Conservation (phyloP, 2,888 invertebrate species). For the Drosophila fulvimacula region DNA sequence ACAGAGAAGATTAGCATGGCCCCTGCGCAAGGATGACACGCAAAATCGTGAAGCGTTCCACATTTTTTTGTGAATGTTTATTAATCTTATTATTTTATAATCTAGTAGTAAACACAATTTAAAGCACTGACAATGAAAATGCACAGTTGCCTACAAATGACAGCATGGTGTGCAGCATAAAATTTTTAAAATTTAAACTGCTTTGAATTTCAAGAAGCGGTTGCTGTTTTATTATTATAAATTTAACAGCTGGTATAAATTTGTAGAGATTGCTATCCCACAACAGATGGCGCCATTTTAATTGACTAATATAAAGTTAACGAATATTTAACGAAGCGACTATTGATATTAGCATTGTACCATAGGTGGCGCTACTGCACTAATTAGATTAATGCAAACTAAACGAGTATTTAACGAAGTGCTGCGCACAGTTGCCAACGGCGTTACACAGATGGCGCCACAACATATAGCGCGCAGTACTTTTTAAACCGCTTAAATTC, state of each 20-base stretch:
- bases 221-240: background rate
- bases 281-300: background rate
- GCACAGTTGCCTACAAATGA: background rate
- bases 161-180: background rate
- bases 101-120: too few relatives aligned
- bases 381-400: background rate
- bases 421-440: background rate
- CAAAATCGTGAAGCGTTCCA: conserved; percentile 50
- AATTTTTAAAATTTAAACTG: background rate
- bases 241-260: too few relatives aligned
- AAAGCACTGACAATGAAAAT: too few relatives aligned
- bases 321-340: background rate
- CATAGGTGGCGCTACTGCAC: background rate
- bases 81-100: too few relatives aligned
- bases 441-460: conserved; percentile 24
- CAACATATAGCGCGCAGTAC: background rate
- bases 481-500: conserved; percentile 1
- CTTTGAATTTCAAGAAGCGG: background rate
- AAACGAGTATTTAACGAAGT: background rate
- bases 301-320: background rate
- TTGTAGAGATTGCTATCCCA: too few relatives aligned
- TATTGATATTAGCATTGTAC: background rate
- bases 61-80: conserved; percentile 27
- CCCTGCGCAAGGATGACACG: conserved; percentile 51
- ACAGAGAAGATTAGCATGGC: conserved; percentile 53